Evolutionary conservation across 2,113 vertebrate genomes (phyloP).

Genomic region (Clupea harengus): DNA sequence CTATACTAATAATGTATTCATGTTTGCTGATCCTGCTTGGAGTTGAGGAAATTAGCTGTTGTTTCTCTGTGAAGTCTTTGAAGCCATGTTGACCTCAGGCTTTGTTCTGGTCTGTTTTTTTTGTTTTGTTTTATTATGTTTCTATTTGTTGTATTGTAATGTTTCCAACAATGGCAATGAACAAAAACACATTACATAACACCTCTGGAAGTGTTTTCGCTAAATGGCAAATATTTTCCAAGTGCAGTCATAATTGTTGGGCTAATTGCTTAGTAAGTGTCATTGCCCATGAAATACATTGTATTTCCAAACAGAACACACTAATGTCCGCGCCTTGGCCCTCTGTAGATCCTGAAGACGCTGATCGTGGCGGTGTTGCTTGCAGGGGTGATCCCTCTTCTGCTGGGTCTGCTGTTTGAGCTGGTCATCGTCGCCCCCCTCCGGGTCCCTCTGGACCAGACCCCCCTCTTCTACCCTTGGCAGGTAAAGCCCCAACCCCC

Average conservation of each 20-base stretch:
- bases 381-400: slow-evolving; percentile 90
- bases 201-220: background rate
- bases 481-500: slow-evolving; percentile 42
- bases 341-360: slow-evolving; percentile 89
- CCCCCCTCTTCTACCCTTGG: slow-evolving; percentile 98
- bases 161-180: background rate
- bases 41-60: background rate
- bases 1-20: background rate
- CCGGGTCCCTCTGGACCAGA: slow-evolving; percentile 95
- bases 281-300: background rate
- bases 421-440: slow-evolving; percentile 95
- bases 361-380: slow-evolving; percentile 90
- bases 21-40: background rate
- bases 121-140: background rate
- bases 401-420: slow-evolving; percentile 93
- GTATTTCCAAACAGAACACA: background rate
- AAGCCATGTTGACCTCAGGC: background rate
- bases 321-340: too few relatives aligned
- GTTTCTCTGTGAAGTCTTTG: background rate
- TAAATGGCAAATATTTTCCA: background rate
- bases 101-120: background rate
- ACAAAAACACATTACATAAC: background rate
- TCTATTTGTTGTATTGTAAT: background rate
- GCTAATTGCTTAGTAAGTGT: background rate
- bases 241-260: background rate